A percentile compares a stretch with the other conserved stretches of the same genome.
Conservation (phyloP, 2,888 invertebrate species). For the Seladonia tumulorum region DNA sequence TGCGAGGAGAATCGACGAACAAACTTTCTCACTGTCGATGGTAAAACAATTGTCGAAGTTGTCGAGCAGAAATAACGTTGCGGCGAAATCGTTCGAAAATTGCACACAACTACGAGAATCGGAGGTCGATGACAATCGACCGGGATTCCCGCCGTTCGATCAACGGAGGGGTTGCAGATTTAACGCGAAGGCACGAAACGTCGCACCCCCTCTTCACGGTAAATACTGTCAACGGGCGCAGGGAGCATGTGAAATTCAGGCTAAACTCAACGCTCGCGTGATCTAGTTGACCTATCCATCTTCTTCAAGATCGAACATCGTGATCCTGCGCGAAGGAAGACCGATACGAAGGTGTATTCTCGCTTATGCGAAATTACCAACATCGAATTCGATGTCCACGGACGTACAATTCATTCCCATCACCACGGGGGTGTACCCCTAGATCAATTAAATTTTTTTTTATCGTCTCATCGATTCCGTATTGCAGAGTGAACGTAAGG, state of each 20-base stretch:
- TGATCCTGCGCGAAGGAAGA: no score
- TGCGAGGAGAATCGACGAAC: not conserved
- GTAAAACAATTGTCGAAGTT: not conserved
- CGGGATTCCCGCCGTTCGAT: not conserved
- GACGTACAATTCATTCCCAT: no score
- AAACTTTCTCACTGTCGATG: not conserved
- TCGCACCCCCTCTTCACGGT: not conserved
- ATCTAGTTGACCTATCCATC: not conserved
- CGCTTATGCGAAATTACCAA: not conserved
- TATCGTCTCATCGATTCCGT: no score
- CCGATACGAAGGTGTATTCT: not conserved
- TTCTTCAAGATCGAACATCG: not conserved
- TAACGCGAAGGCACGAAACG: no score
- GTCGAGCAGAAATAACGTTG: not conserved
- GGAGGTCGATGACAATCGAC: not conserved
- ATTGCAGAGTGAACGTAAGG: no score
- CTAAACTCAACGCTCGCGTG: not conserved
- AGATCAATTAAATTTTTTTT: no score
- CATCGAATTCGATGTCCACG: not conserved
- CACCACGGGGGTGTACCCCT: no score
- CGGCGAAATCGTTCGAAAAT: not conserved
- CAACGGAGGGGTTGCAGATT: not conserved
- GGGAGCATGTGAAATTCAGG: no score
- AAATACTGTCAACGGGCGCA: not conserved
- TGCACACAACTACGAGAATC: no score